Base-by-base conservation (phyloP, 2,797 vertebrate species). In the Champsocephalus gunnari region DNA sequence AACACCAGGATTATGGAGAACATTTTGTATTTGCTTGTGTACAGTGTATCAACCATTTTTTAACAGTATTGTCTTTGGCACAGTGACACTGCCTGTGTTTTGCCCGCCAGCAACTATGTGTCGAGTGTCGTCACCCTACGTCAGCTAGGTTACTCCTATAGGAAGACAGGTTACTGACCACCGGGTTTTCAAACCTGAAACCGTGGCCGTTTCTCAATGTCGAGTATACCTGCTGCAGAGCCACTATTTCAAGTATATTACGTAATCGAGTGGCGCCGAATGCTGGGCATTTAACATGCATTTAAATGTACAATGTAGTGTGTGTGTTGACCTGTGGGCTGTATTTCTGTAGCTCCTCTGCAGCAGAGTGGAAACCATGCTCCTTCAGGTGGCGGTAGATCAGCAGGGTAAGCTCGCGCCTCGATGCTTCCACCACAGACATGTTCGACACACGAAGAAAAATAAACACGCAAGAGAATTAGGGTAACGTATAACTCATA, bases 331-430 rank as follows among this genome's bases (percentile, higher is more conserved):
- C 95, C 94, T 95, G 93, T 47, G 91, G 82, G 80, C 66, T 89
- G 55, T 91, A 90, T 34, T 84, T 92, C 80, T 83, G 91, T 2
- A 95, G 90, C 87, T 93, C 93, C 24, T 89, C 86, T 43, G 95
- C 95, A 59, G 93, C 95, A 62, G 94, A 92, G 60, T 84, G 71
- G 80, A 92, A 93, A 44, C 95, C 95, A 50, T 92, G 90, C 41
- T 95, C 93, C 82, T 92, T 94, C 88, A 96, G 80, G 79, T 96
- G 79, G 3, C 69, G 84, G 86, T 92, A 81, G 73, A 96, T 94
- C 65, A 96, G 77, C 73, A 71, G 79, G 16, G 87, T 85, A 66
- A 96, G 79, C 49, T 86, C 82, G 43, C 72, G 80, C 24, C 88
- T 51, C 51, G 89, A 71, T 56, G 80, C 68, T 59, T 87, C 89